Evolutionary conservation across 2,113 vertebrate genomes (phyloP), one percentile per base, ranked within the genome.

Genomic region (Ceyx margarethae): DNA sequence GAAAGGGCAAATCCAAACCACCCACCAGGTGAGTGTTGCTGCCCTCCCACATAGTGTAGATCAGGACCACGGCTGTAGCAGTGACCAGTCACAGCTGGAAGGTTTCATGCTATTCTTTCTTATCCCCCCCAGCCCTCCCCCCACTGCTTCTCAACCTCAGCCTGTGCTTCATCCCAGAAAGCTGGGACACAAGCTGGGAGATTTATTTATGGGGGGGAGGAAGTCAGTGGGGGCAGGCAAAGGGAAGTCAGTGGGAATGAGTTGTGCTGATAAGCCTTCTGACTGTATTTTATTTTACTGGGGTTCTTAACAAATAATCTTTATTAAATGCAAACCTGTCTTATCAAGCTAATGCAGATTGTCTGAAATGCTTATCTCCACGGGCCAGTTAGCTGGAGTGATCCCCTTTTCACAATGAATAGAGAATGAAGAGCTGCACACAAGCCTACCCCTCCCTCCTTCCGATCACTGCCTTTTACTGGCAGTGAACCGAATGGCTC

Each of bases 321-420:
- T 95, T 95, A 93, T 93, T 87, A 88, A 93, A 97, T 94, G 85
- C 95, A 95, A 96, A 94, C 95, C 72, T 81, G 64, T 95, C 98
- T 99, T 99, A 99, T 99, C 99, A 94, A 96, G 68, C 90, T 94
- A 97, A 97, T 95, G 97, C 98, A 99, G 98, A 98, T 95, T 98
- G 97, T 97, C 97, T 98, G 97, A 98, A 98, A 98, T 97, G 97
- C 98, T 99, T 98, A 98, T 99, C 98, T 98, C 96, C 91, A 94
- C 19, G 79, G 97, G 95, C 97, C 98, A 98, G 97, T 98, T 98
- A 98, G 98, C 97, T 98, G 97, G 97, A 98, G 97, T 97, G 98
- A 97, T 98, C 97, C 97, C 97, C 97, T 96, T 96, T 80, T 96
- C 95, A 97, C 94, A 94, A 92, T 90, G 96, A 96, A 86, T 46